Evolutionary conservation across 2,888 invertebrate genomes (phyloP).

Genomic region (Tridacna gigas): DNA sequence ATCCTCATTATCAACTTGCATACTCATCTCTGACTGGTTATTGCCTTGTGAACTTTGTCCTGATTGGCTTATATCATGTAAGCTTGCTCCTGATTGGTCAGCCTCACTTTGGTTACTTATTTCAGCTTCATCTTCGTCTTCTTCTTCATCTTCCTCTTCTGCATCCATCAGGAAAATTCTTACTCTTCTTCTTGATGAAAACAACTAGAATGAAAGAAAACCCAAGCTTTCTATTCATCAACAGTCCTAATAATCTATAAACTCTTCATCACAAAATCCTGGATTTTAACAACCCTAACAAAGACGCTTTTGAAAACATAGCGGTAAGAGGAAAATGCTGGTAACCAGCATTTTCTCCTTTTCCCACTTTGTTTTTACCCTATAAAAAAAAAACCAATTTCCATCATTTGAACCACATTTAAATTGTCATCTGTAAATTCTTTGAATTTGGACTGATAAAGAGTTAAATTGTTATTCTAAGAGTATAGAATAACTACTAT

Average conservation of each 20-base stretch:
- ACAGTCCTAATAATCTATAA: not conserved
- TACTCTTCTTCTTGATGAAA: conserved; percentile 92
- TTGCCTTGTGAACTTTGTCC: conserved; percentile 48
- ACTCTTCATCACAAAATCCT: not conserved
- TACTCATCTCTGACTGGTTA: conserved; percentile 58
- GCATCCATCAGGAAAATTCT: conserved; percentile 96
- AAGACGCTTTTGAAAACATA: not conserved
- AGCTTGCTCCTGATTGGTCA: conserved; percentile 56
- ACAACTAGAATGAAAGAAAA: conserved; percentile 85
- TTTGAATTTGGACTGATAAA: no score
- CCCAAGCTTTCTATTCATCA: not conserved
- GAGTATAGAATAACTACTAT: no score
- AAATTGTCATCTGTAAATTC: no score
- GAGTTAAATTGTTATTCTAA: no score
- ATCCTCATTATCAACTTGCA: conserved; percentile 47
- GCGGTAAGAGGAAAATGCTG: not conserved
- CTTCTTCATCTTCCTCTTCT: conserved; percentile 95
- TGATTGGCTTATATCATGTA: conserved; percentile 60
- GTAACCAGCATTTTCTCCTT: not conserved
- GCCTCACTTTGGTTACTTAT: conserved; percentile 64
- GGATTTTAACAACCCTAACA: not conserved
- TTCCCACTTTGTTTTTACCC: not conserved
- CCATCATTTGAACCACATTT: no score
- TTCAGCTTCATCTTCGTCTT: conserved; percentile 82
- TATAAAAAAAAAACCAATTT: no score